Evolutionary conservation across 2,797 vertebrate species (phyloP).

Genomic region (Ctenopoma multispine): DNA sequence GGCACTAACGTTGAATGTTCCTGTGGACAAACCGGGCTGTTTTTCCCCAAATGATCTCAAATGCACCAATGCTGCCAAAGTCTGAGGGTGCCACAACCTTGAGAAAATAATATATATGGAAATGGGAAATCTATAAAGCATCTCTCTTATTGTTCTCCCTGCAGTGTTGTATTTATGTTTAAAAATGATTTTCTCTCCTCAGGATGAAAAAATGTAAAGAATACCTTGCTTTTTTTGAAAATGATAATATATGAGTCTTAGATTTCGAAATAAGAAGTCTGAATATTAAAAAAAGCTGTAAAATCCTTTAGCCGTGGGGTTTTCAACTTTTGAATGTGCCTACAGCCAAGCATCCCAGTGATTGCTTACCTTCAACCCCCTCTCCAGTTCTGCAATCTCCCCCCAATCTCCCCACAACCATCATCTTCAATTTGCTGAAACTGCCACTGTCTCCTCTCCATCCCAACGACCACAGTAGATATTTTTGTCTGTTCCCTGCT

Average conservation of each 20-base stretch:
- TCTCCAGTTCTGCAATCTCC: constrained; percentile 73
- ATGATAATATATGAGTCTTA: constrained; percentile 76
- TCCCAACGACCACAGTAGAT: constrained; percentile 70
- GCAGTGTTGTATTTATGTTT: constrained; percentile 85
- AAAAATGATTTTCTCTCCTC: constrained; percentile 86
- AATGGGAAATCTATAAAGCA: constrained; percentile 85
- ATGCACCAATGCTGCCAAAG: constrained; percentile 79
- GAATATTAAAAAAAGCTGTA: constrained; percentile 80
- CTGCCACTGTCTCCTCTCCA: constrained; percentile 71
- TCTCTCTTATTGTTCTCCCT: constrained; percentile 84
- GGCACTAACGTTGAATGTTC: constrained; percentile 70
- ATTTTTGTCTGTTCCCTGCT: constrained; percentile 75
- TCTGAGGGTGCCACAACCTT: constrained; percentile 84
- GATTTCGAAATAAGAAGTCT: constrained; percentile 80
- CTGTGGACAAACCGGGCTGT: constrained; percentile 75
- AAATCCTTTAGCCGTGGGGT: constrained; percentile 82
- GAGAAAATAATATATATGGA: constrained; percentile 89
- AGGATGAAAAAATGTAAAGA: constrained; percentile 85
- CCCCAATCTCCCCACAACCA: constrained; percentile 69
- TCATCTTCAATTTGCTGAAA: constrained; percentile 81
- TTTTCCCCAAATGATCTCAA: constrained; percentile 74
- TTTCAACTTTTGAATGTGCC: constrained; percentile 86
- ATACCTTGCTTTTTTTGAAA: constrained; percentile 64
- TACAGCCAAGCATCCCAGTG: constrained; percentile 81
- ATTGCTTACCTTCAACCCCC: constrained; percentile 72